Base-by-base conservation (phyloP, 1,140 invertebrate genomes). In the Drosophila triauraria region DNA sequence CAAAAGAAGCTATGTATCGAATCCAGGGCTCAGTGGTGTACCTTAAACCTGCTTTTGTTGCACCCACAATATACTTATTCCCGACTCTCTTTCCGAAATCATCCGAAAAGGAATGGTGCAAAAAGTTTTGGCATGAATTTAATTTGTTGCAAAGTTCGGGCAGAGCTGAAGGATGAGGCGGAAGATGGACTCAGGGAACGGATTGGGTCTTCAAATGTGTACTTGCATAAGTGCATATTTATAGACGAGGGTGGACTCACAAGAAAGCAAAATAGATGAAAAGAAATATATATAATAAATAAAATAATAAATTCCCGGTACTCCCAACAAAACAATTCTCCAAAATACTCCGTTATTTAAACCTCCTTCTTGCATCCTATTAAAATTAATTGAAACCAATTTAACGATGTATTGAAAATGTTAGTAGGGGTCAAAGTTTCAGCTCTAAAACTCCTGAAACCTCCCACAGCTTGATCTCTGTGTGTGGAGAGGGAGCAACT, bases 1-100 rank as follows among this genome's bases (percentile, higher is more conserved):
- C 84, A 88, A 74, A 88, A 64, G 60, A 77, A 60, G 80, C 59
- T 77, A 70, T 74, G 64, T 62, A 74, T 70, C 64, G 82, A 70
- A 71, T 62, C 40, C 30, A 25, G 43, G 1, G 20, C 20, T 51
- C 68, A 40, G 75, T 54, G 40, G 42, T 47, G 13, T 13, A 72
- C 53, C 54, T 72, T 47, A 72, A 8, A 38, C 44, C 32, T 4
- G 32, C 30, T 20, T 20, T 53, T 23, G 50, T 27, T 20, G n/a
- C 13, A 12, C 5, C 20, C 30, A 60, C 15, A 42, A 27, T n/a
- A 27, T n/a, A 20, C 20, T 20, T 20, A 23, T 25, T 43, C n/a
- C 35, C 6, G 10, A 25, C 50, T 23, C 20, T 15, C 20, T 17
- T 12, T 38, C 32, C 15, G 7, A 42, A 32, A 40, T 54, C n/a